These are phyloP conservation scores for Nerophis ophidion DNA, from an alignment of 2,113 vertebrate genomes.

Conservation along the genomic window DNA sequence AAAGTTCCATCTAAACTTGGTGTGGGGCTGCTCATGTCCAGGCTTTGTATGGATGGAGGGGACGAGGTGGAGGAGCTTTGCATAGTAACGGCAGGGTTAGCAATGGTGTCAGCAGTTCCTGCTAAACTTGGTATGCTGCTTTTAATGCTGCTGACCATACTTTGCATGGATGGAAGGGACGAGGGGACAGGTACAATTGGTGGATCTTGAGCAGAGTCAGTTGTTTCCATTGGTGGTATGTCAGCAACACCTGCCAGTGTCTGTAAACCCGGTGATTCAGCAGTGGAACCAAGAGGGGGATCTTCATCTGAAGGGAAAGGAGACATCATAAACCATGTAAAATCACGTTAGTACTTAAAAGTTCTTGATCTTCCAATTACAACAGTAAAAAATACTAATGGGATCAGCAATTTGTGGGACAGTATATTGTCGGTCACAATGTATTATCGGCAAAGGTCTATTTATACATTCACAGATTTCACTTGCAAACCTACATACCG, in stretches of 20 bases:
- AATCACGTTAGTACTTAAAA: background rate
- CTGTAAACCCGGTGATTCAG: background rate
- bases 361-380: too few relatives aligned
- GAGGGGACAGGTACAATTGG: rapidly evolving
- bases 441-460: too few relatives aligned
- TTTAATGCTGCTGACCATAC: constrained; percentile 19
- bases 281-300: constrained; percentile 2
- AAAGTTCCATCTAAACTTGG: too few relatives aligned
- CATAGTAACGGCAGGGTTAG: constrained; percentile 1
- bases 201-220: background rate
- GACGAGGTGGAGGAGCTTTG: too few relatives aligned
- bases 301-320: constrained; percentile 25
- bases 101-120: constrained; percentile 13
- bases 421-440: too few relatives aligned
- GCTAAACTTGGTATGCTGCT: constrained; percentile 36
- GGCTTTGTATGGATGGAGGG: too few relatives aligned
- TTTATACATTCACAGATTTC: too few relatives aligned
- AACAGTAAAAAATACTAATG: too few relatives aligned
- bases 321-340: constrained; percentile 6
- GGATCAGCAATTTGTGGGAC: too few relatives aligned
- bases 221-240: constrained; percentile 39
- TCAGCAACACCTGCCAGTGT: constrained; percentile 26
- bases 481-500: too few relatives aligned
- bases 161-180: background rate
- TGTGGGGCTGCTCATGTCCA: too few relatives aligned